Base-by-base conservation (phyloP, 2,113 vertebrate species). In the Macrotus californicus region DNA sequence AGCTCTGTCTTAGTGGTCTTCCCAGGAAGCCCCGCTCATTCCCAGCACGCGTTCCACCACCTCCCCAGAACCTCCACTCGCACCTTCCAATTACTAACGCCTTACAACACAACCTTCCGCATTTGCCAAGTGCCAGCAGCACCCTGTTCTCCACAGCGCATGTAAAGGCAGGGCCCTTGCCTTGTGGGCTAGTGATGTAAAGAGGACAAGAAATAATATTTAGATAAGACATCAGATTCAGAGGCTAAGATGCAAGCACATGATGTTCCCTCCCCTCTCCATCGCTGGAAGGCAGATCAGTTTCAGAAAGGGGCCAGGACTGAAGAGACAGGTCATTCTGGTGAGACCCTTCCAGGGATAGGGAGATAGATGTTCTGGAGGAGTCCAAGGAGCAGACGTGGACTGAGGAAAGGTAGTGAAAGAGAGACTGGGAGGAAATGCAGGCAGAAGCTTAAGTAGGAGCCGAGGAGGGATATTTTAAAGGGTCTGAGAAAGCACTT, bases 181-280 rank as follows among this genome's bases (percentile, higher is more conserved):
- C 97, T 80, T 3, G 21, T n/a, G 50, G 96, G 73, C 77, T 82
- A 52, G 34, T 88, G 94, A 97, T 79, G 94, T 86, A 96, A 94
- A 77, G 29, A 59, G 54, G 67, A 94, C 93, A 94, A 96, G 75
- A 96, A 96, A 91, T 86, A 96, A 93, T 96, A 93, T 89, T 97
- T 93, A 84, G 87, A 94, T 73, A 93, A 94, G 89, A 89, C 91
- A 87, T 86, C 39, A 80, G 93, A 97, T 96, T 52, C 39, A 83
- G 84, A 87, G 81, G 77, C 89, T 31, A 92, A 39, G 69, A 87
- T 69, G 72, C 69, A 67, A 39, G 64, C 29, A 34, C 1, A 12
- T 84, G 87, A 29, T 86, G 56, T 34, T 84, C 34, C 46, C 75
- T 46, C 24, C 46, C 52, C 1, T 41, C 46, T 61, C 56, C 75